These are phyloP conservation scores for Notothenia coriiceps DNA, from an alignment of 2,113 vertebrate genomes.

Conservation along the genomic window DNA sequence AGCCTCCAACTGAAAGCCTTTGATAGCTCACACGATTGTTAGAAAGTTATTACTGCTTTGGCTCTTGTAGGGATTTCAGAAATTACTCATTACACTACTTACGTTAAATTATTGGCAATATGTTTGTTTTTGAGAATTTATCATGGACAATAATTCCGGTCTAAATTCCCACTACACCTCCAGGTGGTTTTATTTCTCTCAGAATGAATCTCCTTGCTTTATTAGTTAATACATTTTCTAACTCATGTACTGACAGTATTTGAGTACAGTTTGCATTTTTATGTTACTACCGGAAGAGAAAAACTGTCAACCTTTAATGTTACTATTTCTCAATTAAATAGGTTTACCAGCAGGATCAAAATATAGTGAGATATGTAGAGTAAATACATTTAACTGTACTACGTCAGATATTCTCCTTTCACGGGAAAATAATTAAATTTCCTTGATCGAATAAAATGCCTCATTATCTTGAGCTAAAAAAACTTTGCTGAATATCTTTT, in stretches of 20 bases:
- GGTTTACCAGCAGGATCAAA: not conserved
- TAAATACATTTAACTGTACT: conserved; percentile 1
- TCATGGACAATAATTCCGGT: not conserved
- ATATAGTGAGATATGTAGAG: not conserved
- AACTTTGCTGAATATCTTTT: not conserved
- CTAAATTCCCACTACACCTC: not conserved
- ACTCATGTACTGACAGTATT: too few species aligned
- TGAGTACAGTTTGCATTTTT: too few species aligned
- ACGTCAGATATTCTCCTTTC: not conserved
- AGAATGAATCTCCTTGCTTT: not conserved
- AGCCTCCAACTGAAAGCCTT: conserved; percentile 5
- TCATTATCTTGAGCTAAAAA: not conserved
- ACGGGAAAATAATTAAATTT: not conserved
- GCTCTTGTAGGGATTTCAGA: conserved; percentile 41
- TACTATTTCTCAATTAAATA: not conserved
- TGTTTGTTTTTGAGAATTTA: conserved; percentile 4
- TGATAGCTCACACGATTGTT: not conserved
- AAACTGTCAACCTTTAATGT: too few species aligned
- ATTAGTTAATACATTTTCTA: too few species aligned
- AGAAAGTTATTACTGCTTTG: conserved; percentile 63
- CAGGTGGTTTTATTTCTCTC: not conserved
- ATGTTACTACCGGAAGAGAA: too few species aligned
- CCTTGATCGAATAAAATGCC: not conserved
- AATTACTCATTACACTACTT: conserved; percentile 21
- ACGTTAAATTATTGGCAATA: not conserved